Base-by-base conservation (phyloP, 2,888 invertebrate species). In the Reticulitermes lucifugus region DNA sequence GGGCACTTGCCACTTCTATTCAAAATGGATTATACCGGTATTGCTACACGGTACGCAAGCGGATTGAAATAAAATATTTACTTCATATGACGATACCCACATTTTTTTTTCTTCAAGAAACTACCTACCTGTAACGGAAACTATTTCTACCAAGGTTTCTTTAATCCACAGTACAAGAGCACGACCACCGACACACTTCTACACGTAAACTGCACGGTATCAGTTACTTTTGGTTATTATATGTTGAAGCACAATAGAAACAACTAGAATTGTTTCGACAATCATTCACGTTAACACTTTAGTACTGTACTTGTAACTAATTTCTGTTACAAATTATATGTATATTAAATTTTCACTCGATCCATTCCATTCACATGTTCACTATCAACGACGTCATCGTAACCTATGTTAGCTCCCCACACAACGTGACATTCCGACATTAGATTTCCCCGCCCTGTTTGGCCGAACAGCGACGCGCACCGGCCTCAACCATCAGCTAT, bases 241-340 rank as follows among this genome's bases (percentile, higher is more conserved):
- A 25, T 81, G 70, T n/a, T 81, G 81, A 22, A 81, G 41, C 5
- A 81, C 25, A 43, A 81, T n/a, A 12, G 81, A 81, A 22, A 81
- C 22, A 0, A 81, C n/a, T n/a, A 81, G 14, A 65, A 81, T 81
- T 10, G 81, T 81, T 81, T 81, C 81, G 65, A 81, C 70, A 46
- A 81, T 81, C 81, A 81, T 81, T 81, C 43, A 81, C n/a, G n/a
- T 43, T n/a, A 77, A 22, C 65, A 65, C 65, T 65, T n/a, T 65
- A 7, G 6, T 22, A n/a, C 25, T 65, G n/a, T 10, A 65, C n/a
- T n/a, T 65, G 65, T 65, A 21, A 35, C 60, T 2, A 65, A 25
- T n/a, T 25, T n/a, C 65, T 10, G 65, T 65, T 55, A 5, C 14
- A 55, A 55, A 55, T 55, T 1, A 55, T 1, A 25, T 25, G 9